Evolutionary conservation across 1,140 invertebrate genomes (phyloP), one percentile per base, ranked within the genome.

Genomic region (Tribolium castaneum): DNA sequence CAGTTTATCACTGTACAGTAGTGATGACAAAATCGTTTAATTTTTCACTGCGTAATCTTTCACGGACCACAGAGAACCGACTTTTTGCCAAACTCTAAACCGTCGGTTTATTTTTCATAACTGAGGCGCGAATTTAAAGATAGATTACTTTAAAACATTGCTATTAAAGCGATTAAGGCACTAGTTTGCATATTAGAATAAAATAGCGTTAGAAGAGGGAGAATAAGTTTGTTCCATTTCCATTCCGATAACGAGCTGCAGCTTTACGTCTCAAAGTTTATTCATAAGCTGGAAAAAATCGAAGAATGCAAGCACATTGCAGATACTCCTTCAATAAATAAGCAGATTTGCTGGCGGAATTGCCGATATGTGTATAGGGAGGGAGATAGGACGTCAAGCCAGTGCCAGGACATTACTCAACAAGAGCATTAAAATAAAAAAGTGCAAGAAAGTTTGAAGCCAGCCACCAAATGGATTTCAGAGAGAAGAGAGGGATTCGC

Each of bases 381-480:
- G 16, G 54, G 52, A 59, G 14, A 25, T 12, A 72, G 70, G n/a
- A 14, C 45, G 71, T 73, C 71, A 73, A n/a, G 52, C 52, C 49
- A 54, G 54, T 54, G 51, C 72, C 50, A 74, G 71, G 51, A 75
- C 51, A 75, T 75, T 75, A 75, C 72, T 66, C 16, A 76, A 70
- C 62, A 52, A 76, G 59, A 66, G 35, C 62, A 70, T 66, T 51
- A 76, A 76, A 76, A 76, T 76, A 66, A 76, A 76, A 76, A 76
- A 76, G 39, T 70, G 59, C 22, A 76, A 70, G 75, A 76, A 76
- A 76, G 45, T 76, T 76, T 76, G 59, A 76, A 66, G 75, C 59
- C 62, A 51, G 75, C 59, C 62, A 51, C 75, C 19, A 70, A 76
- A 70, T 70, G 75, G 75, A 76, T 76, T 76, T 76, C 39, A 39